Evolutionary conservation across 2,797 vertebrate genomes (phyloP).

Genomic region (Arrhamphus sclerolepis): DNA sequence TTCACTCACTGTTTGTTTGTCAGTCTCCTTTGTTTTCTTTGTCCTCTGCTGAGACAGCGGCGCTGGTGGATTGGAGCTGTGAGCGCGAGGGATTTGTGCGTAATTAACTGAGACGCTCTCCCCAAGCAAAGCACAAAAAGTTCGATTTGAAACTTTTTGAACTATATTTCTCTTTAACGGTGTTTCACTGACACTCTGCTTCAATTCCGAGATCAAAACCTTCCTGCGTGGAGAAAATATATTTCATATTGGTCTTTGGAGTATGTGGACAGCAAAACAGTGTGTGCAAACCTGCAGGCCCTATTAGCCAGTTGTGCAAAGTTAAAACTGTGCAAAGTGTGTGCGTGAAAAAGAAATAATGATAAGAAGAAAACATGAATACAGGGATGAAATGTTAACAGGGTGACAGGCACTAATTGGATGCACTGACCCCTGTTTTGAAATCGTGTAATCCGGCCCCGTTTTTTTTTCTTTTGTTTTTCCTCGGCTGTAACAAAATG

Average conservation of each 20-base stretch:
- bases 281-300: conserved; percentile 69
- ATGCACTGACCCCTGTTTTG: conserved; percentile 51
- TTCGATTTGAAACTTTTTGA: conserved; percentile 80
- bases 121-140: conserved; percentile 72
- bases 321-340: conserved; percentile 60
- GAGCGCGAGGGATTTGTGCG: conserved; percentile 77
- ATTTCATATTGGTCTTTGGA: conserved; percentile 75
- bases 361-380: conserved; percentile 37
- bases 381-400: conserved; percentile 37
- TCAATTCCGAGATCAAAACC: conserved; percentile 81
- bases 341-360: conserved; percentile 37
- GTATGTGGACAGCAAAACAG: conserved; percentile 72
- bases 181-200: conserved; percentile 78
- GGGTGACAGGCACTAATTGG: conserved; percentile 49
- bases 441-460: conserved; percentile 11
- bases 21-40: conserved; percentile 82
- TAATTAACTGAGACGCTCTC: conserved; percentile 85
- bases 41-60: conserved; percentile 80
- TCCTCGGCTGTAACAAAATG: conserved; percentile 8
- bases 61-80: conserved; percentile 77
- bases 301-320: conserved; percentile 76
- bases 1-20: conserved; percentile 79
- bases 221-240: conserved; percentile 69
- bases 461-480: neutral
- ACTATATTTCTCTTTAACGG: conserved; percentile 66